Evolutionary conservation across 2,888 invertebrate genomes (phyloP), one percentile per base, ranked within the genome.

Genomic region (Masnerella sp.): DNA sequence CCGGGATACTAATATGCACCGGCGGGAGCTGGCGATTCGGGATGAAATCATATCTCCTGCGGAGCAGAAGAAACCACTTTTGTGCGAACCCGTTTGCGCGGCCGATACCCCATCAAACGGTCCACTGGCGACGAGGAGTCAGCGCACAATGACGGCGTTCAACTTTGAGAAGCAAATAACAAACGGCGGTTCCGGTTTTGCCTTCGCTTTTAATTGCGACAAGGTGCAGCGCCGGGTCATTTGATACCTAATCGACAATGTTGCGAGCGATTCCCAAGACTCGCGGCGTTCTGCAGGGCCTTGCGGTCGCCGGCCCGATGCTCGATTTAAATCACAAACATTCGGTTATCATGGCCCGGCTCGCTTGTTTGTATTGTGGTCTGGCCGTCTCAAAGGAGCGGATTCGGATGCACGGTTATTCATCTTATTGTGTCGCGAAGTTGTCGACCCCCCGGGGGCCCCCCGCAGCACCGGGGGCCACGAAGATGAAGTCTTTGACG

Each of bases 1-100:
- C 65, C 51, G 42, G n/a, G n/a, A n/a, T 54, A 65, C 67, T 72
- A 65, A 72, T 72, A 67, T 58, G 72, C 65, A 64, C 52, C 49
- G 52, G 38, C 20, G 54, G 70, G 43, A 45, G 47, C 51, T 65
- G 59, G 65, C 59, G 54, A 61, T 61, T 67, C 54, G 15, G 28
- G 36, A 59, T 54, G 70, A 64, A 62, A 71, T 40, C 70, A 51
- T 64, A 64, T 71, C 64, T 71, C 70, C 70, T 64, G 51, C 17
- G 38, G 51, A 64, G 62, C 69, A 30, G 69, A 56, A 36, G 49
- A 68, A 69, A 59, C 47, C 61, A 52, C 61, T 47, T 69, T 61
- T 61, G 43, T 64, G 54, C 47, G 30, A 47, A 61, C 61, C 30
- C 49, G 61, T 61, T 40, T 49, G 51, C 30, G 15, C 11, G 28